A percentile compares a stretch with the other conserved stretches of the same genome.
Conservation (phyloP, 2,888 invertebrate species). For the Gymnoscelis rufifasciata region DNA sequence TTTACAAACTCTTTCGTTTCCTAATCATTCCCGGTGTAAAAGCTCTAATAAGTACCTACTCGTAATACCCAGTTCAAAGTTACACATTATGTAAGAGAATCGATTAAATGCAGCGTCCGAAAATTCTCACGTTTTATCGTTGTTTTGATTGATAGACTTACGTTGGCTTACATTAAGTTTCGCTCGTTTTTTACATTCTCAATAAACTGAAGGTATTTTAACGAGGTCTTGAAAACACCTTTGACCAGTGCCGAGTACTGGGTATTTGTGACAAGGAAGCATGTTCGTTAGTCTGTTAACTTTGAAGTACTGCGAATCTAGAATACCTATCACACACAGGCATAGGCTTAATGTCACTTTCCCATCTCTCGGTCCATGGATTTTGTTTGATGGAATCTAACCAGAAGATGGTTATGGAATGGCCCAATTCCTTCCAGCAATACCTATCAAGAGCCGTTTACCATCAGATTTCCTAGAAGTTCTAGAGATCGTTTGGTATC, state of each 20-base stretch:
- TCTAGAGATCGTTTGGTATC: too few relatives aligned
- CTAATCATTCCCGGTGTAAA: too few relatives aligned
- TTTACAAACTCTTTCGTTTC: too few relatives aligned
- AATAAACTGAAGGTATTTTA: conserved; percentile 38
- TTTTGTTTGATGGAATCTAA: too few relatives aligned
- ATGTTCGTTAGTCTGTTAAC: not conserved
- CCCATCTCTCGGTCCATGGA: too few relatives aligned
- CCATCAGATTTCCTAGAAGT: too few relatives aligned
- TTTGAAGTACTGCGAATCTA: not conserved
- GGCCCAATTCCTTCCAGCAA: too few relatives aligned
- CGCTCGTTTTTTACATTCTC: conserved; percentile 32
- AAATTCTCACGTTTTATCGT: conserved; percentile 39
- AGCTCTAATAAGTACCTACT: too few relatives aligned
- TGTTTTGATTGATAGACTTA: conserved; percentile 39
- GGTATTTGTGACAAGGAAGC: not conserved
- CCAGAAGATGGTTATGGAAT: too few relatives aligned
- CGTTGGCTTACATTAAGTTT: conserved; percentile 43
- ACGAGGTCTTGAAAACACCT: conserved; percentile 35
- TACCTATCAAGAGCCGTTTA: too few relatives aligned
- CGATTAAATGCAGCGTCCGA: conserved; percentile 33
- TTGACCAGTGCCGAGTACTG: conserved; percentile 2
- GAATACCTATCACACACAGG: too few relatives aligned
- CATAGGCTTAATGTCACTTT: too few relatives aligned
- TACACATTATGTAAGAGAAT: conserved; percentile 34
- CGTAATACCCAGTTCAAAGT: conserved; percentile 19